Base-by-base conservation (phyloP, 2,888 invertebrate genomes). In the Leucozona laternaria region DNA sequence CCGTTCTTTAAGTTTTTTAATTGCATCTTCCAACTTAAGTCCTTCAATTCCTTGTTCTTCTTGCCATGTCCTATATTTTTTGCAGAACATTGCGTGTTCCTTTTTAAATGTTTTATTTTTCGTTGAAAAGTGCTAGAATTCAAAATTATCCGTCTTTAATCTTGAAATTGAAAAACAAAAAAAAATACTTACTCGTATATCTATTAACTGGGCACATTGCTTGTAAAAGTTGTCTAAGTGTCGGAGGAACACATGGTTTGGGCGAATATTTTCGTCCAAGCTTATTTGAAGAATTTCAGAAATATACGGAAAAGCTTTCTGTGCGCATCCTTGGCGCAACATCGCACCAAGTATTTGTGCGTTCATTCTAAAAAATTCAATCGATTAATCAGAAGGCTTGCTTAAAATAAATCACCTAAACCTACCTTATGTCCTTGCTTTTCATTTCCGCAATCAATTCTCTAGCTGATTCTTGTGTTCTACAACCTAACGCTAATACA, bases 401-500 rank as follows among this genome's bases (percentile, higher is more conserved):
- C 13, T 4, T 22, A 6, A 20, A 31, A 3, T 34, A 58, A 2
- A 13, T 3, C 2, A 5, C 13, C 5, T 1, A 22, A 53, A 88
- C 88, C 88, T 91, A 96, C 96, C 94, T 94, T 70, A 95, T 94
- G 79, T 95, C 94, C 82, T 94, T 94, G 60, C 93, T 93, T 75
- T 95, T 93, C 95, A 98, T 96, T 90, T 96, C 95, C 43, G 93
- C 91, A 0, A 98, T 90, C 10, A 98, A 93, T 88, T 94, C 93
- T 64, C 93, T 91, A 5, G 96, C 96, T 89, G 95, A 94, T 37
- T 94, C 93, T 88, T 94, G 93, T 6, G 93, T 95, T 80, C 92
- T 93, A 91, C 98, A 98, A 13, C 96, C 95, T 89, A 98, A 92
- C 0, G 98, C 96, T 80, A 98, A 92, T 2, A 96, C 95, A 53